Evolutionary conservation across 1,140 invertebrate genomes (phyloP).

Genomic region (Orchesella cincta): DNA sequence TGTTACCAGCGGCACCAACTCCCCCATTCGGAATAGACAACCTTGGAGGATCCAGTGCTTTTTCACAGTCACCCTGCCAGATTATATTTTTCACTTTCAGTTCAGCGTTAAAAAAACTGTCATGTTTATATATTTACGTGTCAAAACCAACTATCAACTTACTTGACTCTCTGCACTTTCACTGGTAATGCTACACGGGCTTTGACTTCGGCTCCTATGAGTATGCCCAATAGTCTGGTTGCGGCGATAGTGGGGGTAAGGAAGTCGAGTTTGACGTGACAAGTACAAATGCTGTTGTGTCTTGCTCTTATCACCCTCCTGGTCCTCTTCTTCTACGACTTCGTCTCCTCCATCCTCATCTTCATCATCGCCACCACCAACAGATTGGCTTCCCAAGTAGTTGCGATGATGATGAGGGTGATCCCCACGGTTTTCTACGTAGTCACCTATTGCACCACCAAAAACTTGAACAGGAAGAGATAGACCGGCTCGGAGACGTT

Average conservation of each 20-base stretch:
- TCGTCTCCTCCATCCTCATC: not conserved
- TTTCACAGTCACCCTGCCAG: slow-evolving; percentile 44
- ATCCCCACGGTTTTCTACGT: too few species aligned
- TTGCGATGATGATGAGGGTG: too few species aligned
- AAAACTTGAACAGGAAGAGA: not conserved
- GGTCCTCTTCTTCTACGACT: not conserved
- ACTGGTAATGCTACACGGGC: slow-evolving; percentile 45
- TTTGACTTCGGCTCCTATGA: slow-evolving; percentile 27
- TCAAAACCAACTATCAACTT: not conserved
- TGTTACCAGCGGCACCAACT: slow-evolving; percentile 8
- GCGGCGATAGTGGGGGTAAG: not conserved
- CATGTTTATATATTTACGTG: too few species aligned
- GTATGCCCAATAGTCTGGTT: not conserved
- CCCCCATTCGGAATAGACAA: slow-evolving; percentile 5
- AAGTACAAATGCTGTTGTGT: not conserved
- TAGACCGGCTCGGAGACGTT: not conserved
- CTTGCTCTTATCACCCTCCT: not conserved
- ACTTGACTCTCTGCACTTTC: slow-evolving; percentile 47
- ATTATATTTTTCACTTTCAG: not conserved
- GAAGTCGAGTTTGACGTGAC: not conserved
- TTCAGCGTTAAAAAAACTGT: too few species aligned
- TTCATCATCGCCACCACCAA: not conserved
- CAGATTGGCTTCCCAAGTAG: too few species aligned
- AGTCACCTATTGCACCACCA: too few species aligned
- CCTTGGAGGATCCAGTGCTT: slow-evolving; percentile 25